Evolutionary conservation across 2,888 invertebrate species (phyloP), one percentile per base, ranked within the genome.

Genomic region (Oligia fasciuncula): DNA sequence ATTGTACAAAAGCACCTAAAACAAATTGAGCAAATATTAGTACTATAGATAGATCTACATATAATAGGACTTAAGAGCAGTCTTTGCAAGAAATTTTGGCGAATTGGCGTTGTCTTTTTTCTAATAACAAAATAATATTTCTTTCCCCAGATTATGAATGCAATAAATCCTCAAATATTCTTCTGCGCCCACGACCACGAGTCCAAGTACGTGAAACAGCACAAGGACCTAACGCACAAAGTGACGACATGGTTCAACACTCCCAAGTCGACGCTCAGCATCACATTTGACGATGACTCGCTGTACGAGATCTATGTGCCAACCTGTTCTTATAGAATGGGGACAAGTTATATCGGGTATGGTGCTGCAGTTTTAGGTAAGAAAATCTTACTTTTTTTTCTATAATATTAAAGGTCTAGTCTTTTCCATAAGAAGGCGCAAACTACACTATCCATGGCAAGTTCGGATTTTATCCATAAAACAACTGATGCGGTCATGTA

Each of bases 281-380:
- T 96, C 2, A 60, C 83, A 0, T 91, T 92, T 9, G 86, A 90
- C 4, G 89, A 91, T 0, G 90, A 93, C 23, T 86, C 93, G 35
- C 92, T 98, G 81, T 97, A 97, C 89, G 99, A 99, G 97, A 97
- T 99, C 72, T 97, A 98, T 94, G 98, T 99, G 86, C 99, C 99
- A 4, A 99, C 99, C 0, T 99, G 99, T 92, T 99, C 99, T 0
- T 99, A 99, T 94, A 97, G 99, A 90, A 99, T 99, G 99, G 99
- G 99, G 1, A 98, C 98, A 40, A 93, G 95, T 5, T 97, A 98
- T 87, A 98, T 99, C 94, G 99, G 99, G 3, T 99, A 98, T 94
- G 99, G 99, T 60, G 98, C 98, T 85, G 98, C 98, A 14, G 96
- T 98, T 76, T 94, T 99, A 88, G 98, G 99, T 98, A 96, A 95